phyloP scores from a whole-genome alignment of 2,888 invertebrate genomes.

The Diplolepis rosae region DNA sequence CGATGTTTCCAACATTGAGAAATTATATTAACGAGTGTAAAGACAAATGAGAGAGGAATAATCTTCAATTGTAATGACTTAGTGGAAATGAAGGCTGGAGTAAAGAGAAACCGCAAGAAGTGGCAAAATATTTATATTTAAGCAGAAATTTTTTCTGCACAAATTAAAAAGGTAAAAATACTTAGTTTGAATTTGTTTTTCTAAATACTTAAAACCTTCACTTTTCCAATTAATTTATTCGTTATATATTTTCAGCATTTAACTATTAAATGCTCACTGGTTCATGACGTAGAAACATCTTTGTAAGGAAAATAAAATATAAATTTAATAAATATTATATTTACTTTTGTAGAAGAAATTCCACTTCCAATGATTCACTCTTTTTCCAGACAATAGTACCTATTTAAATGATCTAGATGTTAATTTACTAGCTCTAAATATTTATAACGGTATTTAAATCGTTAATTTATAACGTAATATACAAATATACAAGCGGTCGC shows the following conservation, averaged over 20 bases:
- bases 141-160: no score
- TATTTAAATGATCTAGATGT: slow-evolving; percentile 54
- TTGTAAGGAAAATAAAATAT: no score
- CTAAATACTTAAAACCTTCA: no score
- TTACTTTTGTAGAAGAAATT: no score
- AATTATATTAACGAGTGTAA: slow-evolving; percentile 7
- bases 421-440: slow-evolving; percentile 70
- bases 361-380: background rate
- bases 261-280: no score
- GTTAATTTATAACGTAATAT: slow-evolving; percentile 71
- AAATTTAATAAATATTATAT: no score
- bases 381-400: slow-evolving; percentile 19
- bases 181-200: no score
- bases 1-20: slow-evolving; percentile 11
- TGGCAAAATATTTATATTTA: background rate
- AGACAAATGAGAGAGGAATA: background rate
- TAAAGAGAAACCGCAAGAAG: background rate
- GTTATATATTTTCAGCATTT: no score
- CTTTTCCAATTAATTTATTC: no score
- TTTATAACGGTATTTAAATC: slow-evolving; percentile 59
- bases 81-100: slow-evolving; percentile 21
- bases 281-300: no score
- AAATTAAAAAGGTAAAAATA: no score
- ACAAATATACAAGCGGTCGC: slow-evolving; percentile 69
- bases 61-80: slow-evolving; percentile 11